Evolutionary conservation across 2,113 vertebrate genomes (phyloP).

Genomic region (Periophthalmus modestus): DNA sequence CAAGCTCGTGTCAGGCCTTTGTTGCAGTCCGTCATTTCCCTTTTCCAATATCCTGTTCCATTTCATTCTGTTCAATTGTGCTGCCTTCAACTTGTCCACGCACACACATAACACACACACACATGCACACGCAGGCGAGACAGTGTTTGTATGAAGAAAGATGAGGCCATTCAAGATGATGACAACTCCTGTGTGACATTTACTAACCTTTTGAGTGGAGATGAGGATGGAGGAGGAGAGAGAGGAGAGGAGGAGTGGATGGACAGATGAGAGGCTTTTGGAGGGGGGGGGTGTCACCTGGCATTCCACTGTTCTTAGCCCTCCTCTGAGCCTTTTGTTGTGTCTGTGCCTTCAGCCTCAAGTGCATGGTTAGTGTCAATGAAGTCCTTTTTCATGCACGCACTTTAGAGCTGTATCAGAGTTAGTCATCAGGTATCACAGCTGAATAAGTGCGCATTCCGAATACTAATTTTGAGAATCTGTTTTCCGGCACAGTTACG

Average conservation of each 20-base stretch:
- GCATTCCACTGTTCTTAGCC: slow-evolving; percentile 65
- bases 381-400: neutral
- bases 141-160: slow-evolving; percentile 68
- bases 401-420: neutral
- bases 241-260: slow-evolving; percentile 54
- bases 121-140: slow-evolving; percentile 28
- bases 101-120: slow-evolving; percentile 24
- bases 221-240: slow-evolving; percentile 59
- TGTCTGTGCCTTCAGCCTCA: slow-evolving; percentile 27
- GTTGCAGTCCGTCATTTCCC: slow-evolving; percentile 58
- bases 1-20: slow-evolving; percentile 30
- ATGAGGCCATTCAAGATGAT: slow-evolving; percentile 80
- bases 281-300: slow-evolving; percentile 34
- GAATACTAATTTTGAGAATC: too few species aligned
- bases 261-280: slow-evolving; percentile 57
- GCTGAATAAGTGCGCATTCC: too few species aligned
- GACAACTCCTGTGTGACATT: slow-evolving; percentile 84
- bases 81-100: slow-evolving; percentile 46
- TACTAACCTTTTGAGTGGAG: slow-evolving; percentile 83
- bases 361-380: neutral
- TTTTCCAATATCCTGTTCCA: slow-evolving; percentile 62
- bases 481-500: too few species aligned
- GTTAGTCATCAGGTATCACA: neutral
- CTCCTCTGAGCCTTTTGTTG: slow-evolving; percentile 62
- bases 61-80: slow-evolving; percentile 60